A percentile compares a stretch with the other conserved stretches of the same genome.
These are phyloP conservation scores for Tetropium fuscum DNA, from an alignment of 2,888 invertebrate genomes.

Conservation along the genomic window DNA sequence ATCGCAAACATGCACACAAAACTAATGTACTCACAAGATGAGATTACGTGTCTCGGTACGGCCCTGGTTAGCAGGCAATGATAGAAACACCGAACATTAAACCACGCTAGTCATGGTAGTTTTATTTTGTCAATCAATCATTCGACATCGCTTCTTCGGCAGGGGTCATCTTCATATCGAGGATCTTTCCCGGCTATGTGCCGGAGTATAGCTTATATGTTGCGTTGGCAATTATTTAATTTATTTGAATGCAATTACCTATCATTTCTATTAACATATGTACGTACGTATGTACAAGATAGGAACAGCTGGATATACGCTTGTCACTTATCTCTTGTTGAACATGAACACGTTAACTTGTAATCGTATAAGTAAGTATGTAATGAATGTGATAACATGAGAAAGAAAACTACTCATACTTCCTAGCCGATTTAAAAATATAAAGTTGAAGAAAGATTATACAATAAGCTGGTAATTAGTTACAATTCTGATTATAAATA, in stretches of 20 bases:
- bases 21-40: not conserved
- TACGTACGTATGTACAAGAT: not conserved
- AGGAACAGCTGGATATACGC: not conserved
- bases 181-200: constrained; percentile 24
- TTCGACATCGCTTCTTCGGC: constrained; percentile 47
- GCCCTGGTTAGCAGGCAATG: not conserved
- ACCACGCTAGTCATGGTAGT: constrained; percentile 52
- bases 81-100: constrained; percentile 31
- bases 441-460: no score
- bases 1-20: no score
- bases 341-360: not conserved
- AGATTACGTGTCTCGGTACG: not conserved
- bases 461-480: no score
- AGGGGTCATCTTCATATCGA: constrained; percentile 37
- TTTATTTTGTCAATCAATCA: constrained; percentile 54
- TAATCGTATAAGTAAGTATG: not conserved
- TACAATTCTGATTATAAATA: no score
- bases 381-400: no score
- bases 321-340: constrained; percentile 18
- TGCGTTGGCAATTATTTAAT: constrained; percentile 2
- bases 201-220: not conserved
- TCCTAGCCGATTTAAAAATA: no score
- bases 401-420: no score
- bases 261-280: constrained; percentile 8
- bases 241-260: constrained; percentile 10